Evolutionary conservation across 2,113 vertebrate genomes (phyloP), one percentile per base, ranked within the genome.

Genomic region (Oreotragus oreotragus): DNA sequence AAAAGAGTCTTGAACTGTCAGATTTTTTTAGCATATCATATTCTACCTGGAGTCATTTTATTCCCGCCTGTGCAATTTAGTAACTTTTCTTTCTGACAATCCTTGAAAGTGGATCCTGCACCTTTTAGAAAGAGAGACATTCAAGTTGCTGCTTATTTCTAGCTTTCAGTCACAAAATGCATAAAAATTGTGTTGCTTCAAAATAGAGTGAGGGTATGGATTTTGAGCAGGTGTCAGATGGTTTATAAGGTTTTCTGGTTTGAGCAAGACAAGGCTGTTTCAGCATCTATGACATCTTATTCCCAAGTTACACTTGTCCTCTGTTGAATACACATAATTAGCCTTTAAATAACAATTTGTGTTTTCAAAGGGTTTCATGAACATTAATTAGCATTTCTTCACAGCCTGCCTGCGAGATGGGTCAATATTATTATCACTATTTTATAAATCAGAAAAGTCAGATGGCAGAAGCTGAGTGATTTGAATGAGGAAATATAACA

Each of bases 331-430:
- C 23, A 76, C 88, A 25, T 92, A 73, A 19, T 97, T 94, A 97
- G 85, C 96, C 96, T 96, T 96, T 97, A 96, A 97, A 97, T 91
- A 90, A 88, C 85, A 91, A 84, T 97, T 86, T 96, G 36, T 36
- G 1, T 97, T 93, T 97, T 86, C 88, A 94, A 47, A 91, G 91
- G 96, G 77, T 88, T 96, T 84, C n/a, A 70, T 92, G 77, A 95
- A 90, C 36, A 21, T 43, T 97, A 86, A 96, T 97, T 96, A 96
- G 92, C 93, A 89, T 95, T 83, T 96, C 88, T 97, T 96, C 96
- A 86, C 85, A 86, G 85, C 43, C 36, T 49, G 45, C 85, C 49
- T 58, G 12, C 55, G 91, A 95, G 91, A 84, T 88, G 62, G 97
- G 91, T 97, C 95, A 97, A 12, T 96, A 93, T 92, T 92, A 92